Conservation (phyloP, 2,113 vertebrate species). For the Ochotona curzoniae region DNA sequence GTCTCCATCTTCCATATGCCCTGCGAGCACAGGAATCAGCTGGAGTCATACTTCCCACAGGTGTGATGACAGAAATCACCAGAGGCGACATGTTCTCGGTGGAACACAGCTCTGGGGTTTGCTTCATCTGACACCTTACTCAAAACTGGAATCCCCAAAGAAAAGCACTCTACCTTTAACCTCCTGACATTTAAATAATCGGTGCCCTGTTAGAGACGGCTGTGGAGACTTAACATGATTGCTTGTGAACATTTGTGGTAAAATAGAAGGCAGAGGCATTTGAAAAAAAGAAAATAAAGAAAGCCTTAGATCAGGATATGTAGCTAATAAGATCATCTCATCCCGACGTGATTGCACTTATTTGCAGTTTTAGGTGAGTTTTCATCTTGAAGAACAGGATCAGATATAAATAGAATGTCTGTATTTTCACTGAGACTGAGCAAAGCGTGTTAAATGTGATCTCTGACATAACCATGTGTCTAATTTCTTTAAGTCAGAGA, state of each 20-base stretch:
- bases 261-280: conserved; percentile 22
- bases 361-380: not conserved
- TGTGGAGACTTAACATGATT: not conserved
- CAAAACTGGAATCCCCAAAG: conserved; percentile 13
- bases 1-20: not conserved
- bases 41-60: conserved; percentile 12
- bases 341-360: not conserved
- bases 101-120: conserved; percentile 51
- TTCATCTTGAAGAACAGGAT: not conserved
- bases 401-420: not conserved
- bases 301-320: not conserved
- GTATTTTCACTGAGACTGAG: not conserved
- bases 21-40: not conserved
- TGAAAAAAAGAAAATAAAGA: not conserved
- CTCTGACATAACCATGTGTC: not conserved
- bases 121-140: conserved; percentile 22
- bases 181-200: conserved; percentile 47
- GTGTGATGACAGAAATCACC: conserved; percentile 25
- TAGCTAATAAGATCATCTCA: not conserved
- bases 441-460: not conserved
- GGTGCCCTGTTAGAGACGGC: conserved; percentile 37
- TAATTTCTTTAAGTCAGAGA: not conserved
- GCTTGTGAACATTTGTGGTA: not conserved
- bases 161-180: conserved; percentile 2
- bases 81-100: conserved; percentile 12